Conservation (phyloP, 2,113 vertebrate species). For the Planiliza haematocheilus region DNA sequence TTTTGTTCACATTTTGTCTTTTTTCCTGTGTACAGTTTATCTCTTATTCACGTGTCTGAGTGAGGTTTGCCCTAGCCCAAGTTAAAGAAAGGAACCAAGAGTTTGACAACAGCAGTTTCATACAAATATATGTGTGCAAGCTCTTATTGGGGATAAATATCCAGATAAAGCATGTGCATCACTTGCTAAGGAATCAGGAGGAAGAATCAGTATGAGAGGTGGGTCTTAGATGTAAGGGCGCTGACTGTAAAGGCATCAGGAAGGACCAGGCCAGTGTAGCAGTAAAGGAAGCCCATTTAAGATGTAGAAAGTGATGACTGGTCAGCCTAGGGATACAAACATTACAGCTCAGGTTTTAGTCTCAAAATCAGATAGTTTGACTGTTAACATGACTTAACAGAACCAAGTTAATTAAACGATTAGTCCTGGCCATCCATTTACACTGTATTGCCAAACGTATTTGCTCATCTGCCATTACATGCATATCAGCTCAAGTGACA, state of each 20-base stretch:
- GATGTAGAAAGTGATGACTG: not conserved
- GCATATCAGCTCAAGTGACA: too few species aligned
- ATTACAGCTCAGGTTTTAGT: constrained; percentile 10
- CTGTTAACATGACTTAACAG: not conserved
- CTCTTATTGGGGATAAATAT: not conserved
- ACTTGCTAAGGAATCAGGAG: constrained; percentile 18
- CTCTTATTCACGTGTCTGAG: not conserved
- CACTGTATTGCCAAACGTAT: too few species aligned
- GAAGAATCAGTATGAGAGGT: constrained; percentile 21
- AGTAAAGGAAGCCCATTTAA: constrained; percentile 17
- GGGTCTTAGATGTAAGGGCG: constrained; percentile 1
- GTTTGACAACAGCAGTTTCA: not conserved
- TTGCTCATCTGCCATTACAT: too few species aligned
- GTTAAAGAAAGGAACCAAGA: not conserved
- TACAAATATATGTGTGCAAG: too few species aligned
- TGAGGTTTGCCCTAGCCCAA: not conserved
- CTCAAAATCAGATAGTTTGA: not conserved
- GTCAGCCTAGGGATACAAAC: constrained; percentile 1
- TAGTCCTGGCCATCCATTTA: too few species aligned
- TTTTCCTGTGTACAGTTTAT: not conserved
- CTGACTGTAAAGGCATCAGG: constrained; percentile 19
- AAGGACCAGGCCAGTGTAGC: not conserved
- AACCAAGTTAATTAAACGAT: too few species aligned
- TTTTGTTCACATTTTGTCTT: constrained; percentile 39
- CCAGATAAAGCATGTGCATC: constrained; percentile 51